phyloP scores from a whole-genome alignment of 2,797 vertebrate genomes.

The Platyrinchus mystaceus region DNA sequence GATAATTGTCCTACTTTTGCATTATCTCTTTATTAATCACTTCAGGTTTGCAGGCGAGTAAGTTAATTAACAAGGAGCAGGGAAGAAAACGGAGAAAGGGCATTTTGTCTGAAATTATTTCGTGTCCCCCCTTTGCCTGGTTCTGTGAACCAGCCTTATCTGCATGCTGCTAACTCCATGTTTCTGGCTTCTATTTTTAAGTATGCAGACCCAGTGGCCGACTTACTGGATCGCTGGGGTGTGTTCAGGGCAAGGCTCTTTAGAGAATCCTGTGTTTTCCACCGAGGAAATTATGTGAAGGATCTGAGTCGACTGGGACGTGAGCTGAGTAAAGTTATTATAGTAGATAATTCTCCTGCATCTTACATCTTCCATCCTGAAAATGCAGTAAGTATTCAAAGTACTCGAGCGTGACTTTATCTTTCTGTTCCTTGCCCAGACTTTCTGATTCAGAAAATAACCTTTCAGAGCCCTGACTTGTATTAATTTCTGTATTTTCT shows the following conservation, averaged over 20 bases:
- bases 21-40: background rate
- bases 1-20: background rate
- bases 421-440: background rate
- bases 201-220: conserved; percentile 98
- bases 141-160: background rate
- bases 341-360: conserved; percentile 97
- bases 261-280: conserved; percentile 98
- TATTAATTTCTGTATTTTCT: background rate
- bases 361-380: conserved; percentile 99
- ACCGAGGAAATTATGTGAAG: conserved; percentile 98
- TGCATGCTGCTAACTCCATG: background rate
- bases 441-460: background rate
- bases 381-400: conserved; percentile 87
- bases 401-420: background rate
- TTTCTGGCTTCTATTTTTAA: conserved; percentile 55
- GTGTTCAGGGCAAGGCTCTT: conserved; percentile 95
- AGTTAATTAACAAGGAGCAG: conserved; percentile 12
- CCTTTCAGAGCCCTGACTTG: background rate
- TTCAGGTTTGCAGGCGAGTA: background rate
- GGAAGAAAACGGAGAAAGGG: background rate
- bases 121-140: background rate
- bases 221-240: conserved; percentile 95
- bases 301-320: conserved; percentile 96
- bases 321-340: conserved; percentile 95
- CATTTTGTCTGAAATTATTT: background rate